A percentile compares a stretch with the other conserved stretches of the same genome.
These are phyloP conservation scores for Dryobota labecula DNA, from an alignment of 2,888 invertebrate species.

Conservation along the genomic window DNA sequence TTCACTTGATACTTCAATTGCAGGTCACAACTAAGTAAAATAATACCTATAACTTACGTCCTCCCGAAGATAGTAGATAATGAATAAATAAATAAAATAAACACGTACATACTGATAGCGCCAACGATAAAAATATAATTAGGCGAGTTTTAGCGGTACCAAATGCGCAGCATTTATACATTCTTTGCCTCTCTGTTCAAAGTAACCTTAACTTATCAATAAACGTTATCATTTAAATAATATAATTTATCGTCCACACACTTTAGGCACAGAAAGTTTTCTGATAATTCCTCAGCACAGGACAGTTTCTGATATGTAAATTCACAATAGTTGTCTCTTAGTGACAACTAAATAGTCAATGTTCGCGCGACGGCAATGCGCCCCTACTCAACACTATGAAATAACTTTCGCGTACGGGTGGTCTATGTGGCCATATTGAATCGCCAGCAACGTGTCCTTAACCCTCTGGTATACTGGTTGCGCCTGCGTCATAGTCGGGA, in stretches of 20 bases:
- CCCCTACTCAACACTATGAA: conserved; percentile 74
- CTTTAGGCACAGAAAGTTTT: conserved; percentile 71
- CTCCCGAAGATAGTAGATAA: conserved; percentile 57
- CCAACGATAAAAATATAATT: conserved; percentile 65
- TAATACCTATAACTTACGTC: conserved; percentile 57
- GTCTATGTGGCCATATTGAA: conserved; percentile 96
- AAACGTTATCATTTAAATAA: conserved; percentile 74
- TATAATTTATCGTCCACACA: conserved; percentile 72
- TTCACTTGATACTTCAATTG: conserved; percentile 42
- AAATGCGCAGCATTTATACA: conserved; percentile 70
- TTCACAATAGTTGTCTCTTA: conserved; percentile 60
- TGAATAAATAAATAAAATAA: conserved; percentile 67
- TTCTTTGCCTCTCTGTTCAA: conserved; percentile 64
- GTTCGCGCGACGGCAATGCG: conserved; percentile 47
- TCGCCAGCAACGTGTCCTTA: conserved; percentile 94
- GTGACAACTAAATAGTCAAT: conserved; percentile 49
- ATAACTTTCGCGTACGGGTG: conserved; percentile 94
- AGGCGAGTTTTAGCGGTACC: conserved; percentile 66
- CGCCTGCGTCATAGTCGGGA: conserved; percentile 94
- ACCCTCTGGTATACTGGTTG: conserved; percentile 94
- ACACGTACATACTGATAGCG: conserved; percentile 66
- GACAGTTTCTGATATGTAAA: conserved; percentile 57
- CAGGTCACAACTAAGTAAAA: conserved; percentile 48
- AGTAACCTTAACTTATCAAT: conserved; percentile 73
- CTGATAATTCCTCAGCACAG: conserved; percentile 67